A percentile compares a stretch with the other conserved stretches of the same genome.
phyloP scores from a whole-genome alignment of 2,888 invertebrate species.

The Luffia ferchaultella region DNA sequence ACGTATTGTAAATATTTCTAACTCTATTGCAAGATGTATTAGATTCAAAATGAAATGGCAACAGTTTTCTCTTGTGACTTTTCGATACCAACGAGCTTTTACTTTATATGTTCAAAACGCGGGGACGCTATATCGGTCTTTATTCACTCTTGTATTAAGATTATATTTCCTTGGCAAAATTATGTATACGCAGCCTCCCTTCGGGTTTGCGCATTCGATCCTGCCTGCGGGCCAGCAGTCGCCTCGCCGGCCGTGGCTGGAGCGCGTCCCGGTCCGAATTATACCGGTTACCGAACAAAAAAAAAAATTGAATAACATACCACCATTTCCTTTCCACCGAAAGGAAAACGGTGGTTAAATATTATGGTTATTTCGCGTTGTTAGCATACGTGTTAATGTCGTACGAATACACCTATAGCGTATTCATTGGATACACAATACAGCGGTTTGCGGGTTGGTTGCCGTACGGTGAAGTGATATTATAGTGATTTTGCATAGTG shows the following conservation, averaged over 20 bases:
- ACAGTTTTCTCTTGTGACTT: not conserved
- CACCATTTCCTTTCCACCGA: conserved; percentile 46
- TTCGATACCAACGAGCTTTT: not conserved
- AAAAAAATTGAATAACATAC: conserved; percentile 30
- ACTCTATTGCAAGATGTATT: no score
- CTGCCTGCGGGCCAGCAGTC: conserved; percentile 56
- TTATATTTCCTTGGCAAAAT: not conserved
- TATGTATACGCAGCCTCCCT: conserved; percentile 59
- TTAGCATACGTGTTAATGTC: conserved; percentile 54
- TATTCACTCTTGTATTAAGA: not conserved
- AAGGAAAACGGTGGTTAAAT: conserved; percentile 40
- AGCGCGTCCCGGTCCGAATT: conserved; percentile 40
- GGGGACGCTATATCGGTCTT: not conserved
- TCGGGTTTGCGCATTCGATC: conserved; percentile 57
- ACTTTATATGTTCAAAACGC: conserved; percentile 17
- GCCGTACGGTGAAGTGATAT: no score
- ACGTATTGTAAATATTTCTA: no score
- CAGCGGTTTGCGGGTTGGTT: no score
- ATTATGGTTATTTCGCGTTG: conserved; percentile 37
- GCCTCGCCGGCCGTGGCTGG: conserved; percentile 57
- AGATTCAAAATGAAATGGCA: not conserved
- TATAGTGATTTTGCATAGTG: no score
- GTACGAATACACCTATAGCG: no score
- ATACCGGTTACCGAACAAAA: conserved; percentile 19
- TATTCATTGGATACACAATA: no score